Base-by-base conservation (phyloP, 1,140 invertebrate species). In the Bemisia tabaci region DNA sequence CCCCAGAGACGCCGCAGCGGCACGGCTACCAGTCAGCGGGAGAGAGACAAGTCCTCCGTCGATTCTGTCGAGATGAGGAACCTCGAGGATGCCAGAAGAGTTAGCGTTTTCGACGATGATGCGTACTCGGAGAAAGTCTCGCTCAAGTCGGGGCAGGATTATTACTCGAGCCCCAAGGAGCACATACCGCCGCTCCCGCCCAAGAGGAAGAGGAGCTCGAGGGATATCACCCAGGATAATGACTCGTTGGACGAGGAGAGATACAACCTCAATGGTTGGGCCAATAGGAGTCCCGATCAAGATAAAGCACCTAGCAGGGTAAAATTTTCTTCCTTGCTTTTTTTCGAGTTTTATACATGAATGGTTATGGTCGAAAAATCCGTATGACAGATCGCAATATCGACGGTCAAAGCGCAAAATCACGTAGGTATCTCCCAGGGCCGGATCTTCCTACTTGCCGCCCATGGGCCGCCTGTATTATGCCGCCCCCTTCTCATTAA, bases 121-220 rank as follows among this genome's bases (percentile, higher is more conserved):
- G 22, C 68, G 63, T 26, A 26, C 60, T 5, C 22, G 65, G 59
- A 61, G 39, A 63, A 68, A 68, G 39, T 23, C 66, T 17, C 67
- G 68, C 27, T 25, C 59, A 66, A 25, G 33, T 27, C 26, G 59
- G 65, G 5, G 60, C 65, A 2, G 61, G 39, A 59, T 59, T 61
- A 62, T 27, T 26, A 22, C 61, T 66, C 59, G 59, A 66, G 33
- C 26, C n/a, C 59, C 22, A 59, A 65, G 59, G 66, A 69, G 24
- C 23, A 22, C 21, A 70, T 69, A 64, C 71, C 71, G 1, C 71
- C 71, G 0, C 22, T 72, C 60, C 60, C 68, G 64, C 61, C 70
- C 23, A 66, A 70, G 64, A 48, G 64, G 27, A 68, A 33, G 27
- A 65, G 39, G 26, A 68, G 66, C 22, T 66, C 60, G 25, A 68